Percentiles rank a stretch among this genome's conserved stretches.
Conservation (phyloP, 2,113 vertebrate genomes). For the Dicaeum eximium region DNA sequence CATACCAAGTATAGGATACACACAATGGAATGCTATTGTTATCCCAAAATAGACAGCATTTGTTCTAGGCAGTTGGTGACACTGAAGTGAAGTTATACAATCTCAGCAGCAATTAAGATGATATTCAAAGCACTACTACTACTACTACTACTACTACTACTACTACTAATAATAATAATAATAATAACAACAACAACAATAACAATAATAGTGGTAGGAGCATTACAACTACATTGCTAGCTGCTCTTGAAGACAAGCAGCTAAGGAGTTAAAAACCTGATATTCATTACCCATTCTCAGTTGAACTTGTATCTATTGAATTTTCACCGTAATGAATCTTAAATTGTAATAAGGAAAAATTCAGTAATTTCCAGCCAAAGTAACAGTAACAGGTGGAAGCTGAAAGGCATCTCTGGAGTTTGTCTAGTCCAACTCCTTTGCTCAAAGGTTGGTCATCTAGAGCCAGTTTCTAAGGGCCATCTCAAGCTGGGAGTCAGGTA, state of each 20-base stretch:
- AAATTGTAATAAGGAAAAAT: neutral
- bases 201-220: neutral
- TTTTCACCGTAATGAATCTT: neutral
- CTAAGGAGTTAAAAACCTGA: neutral
- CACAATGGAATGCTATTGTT: neutral
- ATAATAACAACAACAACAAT: neutral
- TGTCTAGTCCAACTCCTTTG: neutral
- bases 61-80: neutral
- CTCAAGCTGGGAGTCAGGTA: neutral
- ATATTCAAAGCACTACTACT: neutral
- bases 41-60: conserved; percentile 1
- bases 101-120: neutral
- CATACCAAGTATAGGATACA: neutral
- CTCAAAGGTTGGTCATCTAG: neutral
- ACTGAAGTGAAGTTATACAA: neutral
- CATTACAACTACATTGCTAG: neutral
- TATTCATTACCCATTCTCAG: neutral
- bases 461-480: neutral
- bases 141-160: too few species aligned
- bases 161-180: too few species aligned
- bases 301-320: neutral
- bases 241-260: neutral
- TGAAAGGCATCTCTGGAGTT: neutral
- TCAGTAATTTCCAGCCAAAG: neutral
- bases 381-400: neutral